Conservation (phyloP, 1,140 invertebrate genomes). For the Platyscapa corneri region DNA sequence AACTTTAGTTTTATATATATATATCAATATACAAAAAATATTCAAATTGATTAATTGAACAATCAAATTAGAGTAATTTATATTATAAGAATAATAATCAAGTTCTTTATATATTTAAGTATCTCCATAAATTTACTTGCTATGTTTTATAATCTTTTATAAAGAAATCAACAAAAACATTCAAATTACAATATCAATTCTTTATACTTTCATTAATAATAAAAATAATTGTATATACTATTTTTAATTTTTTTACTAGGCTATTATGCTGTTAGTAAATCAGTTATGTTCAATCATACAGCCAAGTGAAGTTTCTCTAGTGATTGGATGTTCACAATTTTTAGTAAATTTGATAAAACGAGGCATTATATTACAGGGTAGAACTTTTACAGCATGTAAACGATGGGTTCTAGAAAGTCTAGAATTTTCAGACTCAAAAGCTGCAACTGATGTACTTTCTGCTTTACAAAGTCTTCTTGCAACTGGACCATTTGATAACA, state of each 20-base stretch:
- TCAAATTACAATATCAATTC: too few species aligned
- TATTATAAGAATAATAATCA: too few species aligned
- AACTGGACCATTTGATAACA: constrained; percentile 57
- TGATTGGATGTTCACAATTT: constrained; percentile 71
- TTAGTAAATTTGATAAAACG: constrained; percentile 67
- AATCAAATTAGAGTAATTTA: not conserved
- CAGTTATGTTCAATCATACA: constrained; percentile 68
- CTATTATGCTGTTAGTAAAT: constrained; percentile 68
- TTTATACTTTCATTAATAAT: constrained; percentile 4
- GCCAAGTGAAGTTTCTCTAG: constrained; percentile 66
- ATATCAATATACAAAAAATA: too few species aligned
- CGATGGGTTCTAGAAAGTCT: constrained; percentile 69
- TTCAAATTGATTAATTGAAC: too few species aligned
- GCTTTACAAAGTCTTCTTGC: constrained; percentile 62
- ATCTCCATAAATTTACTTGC: too few species aligned
- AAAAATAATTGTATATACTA: constrained; percentile 12
- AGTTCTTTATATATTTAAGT: too few species aligned
- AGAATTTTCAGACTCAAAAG: constrained; percentile 56
- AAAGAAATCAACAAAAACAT: too few species aligned
- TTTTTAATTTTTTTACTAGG: constrained; percentile 64
- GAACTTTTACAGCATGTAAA: constrained; percentile 63
- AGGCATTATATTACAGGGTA: constrained; percentile 63
- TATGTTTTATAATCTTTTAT: too few species aligned
- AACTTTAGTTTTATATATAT: too few species aligned
- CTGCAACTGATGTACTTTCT: constrained; percentile 58